Base-by-base conservation (phyloP, 2,797 vertebrate species). In the Aythya fuligula region DNA sequence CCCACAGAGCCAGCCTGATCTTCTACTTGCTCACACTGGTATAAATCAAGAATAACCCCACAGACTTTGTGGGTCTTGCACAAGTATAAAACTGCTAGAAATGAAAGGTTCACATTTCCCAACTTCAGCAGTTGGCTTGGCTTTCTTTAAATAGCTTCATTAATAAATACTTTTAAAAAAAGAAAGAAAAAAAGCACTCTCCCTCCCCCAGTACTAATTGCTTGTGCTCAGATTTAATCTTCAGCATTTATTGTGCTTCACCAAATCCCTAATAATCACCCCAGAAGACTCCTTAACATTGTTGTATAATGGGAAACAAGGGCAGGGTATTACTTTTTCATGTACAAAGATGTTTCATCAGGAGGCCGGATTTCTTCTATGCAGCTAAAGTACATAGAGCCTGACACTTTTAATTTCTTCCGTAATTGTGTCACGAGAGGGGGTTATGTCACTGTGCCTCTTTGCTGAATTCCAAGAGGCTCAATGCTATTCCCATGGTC, bases 391-490 rank as follows among this genome's bases (percentile, higher is more conserved):
- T 90, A 96, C 94, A 94, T 78, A 95, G 90, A 95, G 90, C 90
- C 96, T 97, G 96, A 97, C 97, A 97, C 95, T 97, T 97, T 97
- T 96, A 97, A 97, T 97, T 97, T 97, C 94, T 97, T 96, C 90
- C 16, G 94, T 96, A 97, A 97, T 97, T 97, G 96, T 97, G 94
- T 95, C 95, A 95, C 83, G 93, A 95, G 94, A 94, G 95, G 90
- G 94, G 93, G 93, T 94, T 95, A 65, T 96, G 95, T 93, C 95
- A 91, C 94, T 91, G 89, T 96, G 96, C 91, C 92, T 95, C 87
- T 96, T 96, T 96, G 96, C 94, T 95, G 91, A 95, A 97, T 96
- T 95, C 94, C 91, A 93, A 94, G 94, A 94, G 95, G 83, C 95
- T 97, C 95, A 94, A 70, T 94, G 92, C 94, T 96, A 96, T 96